Conservation (phyloP, 2,113 vertebrate genomes). For the Phalacrocorax aristotelis region DNA sequence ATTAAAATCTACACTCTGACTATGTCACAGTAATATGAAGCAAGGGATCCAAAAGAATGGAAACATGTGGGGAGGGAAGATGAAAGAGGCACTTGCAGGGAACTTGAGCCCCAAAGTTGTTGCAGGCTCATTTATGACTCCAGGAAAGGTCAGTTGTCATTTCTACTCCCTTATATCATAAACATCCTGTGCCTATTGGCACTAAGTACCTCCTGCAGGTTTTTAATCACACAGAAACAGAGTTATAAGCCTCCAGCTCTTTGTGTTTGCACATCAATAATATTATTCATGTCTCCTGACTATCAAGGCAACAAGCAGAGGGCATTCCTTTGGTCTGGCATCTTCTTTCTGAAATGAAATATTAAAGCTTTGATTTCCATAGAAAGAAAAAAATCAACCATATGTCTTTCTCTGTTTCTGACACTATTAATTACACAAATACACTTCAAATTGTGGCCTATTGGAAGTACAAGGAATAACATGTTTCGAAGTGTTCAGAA, state of each 20-base stretch:
- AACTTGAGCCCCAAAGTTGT: neutral
- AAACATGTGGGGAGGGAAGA: neutral
- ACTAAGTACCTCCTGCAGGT: conserved; percentile 21
- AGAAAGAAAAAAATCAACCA: neutral
- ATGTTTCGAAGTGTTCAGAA: neutral
- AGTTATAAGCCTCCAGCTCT: conserved; percentile 31
- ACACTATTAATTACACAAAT: neutral
- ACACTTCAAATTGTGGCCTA: neutral
- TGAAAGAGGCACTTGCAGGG: neutral
- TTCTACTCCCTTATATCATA: neutral
- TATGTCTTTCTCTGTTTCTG: conserved; percentile 3
- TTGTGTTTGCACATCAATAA: conserved; percentile 43
- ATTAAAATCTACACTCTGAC: neutral
- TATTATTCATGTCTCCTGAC: conserved; percentile 27
- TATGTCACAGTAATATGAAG: neutral
- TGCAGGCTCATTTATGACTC: neutral
- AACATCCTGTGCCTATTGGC: neutral
- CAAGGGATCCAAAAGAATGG: neutral
- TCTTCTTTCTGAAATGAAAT: conserved; percentile 25
- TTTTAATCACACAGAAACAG: conserved; percentile 46
- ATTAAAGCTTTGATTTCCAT: conserved; percentile 28
- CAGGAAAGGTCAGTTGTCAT: conserved; percentile 44
- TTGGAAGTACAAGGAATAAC: neutral
- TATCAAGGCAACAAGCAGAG: conserved; percentile 41
- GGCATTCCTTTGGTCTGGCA: conserved; percentile 22